phyloP scores from a whole-genome alignment of 2,888 invertebrate species.

The Alcis repandata region DNA sequence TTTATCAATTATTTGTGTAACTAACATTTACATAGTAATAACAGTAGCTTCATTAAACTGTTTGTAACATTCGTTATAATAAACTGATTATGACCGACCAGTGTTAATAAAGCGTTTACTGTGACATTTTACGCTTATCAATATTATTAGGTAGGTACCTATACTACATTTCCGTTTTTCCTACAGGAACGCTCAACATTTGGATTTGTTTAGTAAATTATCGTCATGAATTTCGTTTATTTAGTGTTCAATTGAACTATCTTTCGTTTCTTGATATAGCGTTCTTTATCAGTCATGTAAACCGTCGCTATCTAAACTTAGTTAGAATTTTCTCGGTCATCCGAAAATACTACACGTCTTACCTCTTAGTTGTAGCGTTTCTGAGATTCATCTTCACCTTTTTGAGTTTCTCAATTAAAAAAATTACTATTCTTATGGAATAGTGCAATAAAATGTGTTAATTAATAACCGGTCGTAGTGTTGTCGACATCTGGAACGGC shows the following conservation, averaged over 20 bases:
- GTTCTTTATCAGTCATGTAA: slow-evolving; percentile 57
- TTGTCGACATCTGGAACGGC: slow-evolving; percentile 79
- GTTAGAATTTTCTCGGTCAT: slow-evolving; percentile 56
- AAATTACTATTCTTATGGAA: slow-evolving; percentile 22
- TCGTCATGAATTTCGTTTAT: neutral
- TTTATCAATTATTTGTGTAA: neutral
- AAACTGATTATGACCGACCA: neutral
- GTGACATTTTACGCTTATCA: slow-evolving; percentile 25
- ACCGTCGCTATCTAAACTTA: slow-evolving; percentile 55
- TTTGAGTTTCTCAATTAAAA: slow-evolving; percentile 11
- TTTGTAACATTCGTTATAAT: neutral
- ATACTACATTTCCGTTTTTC: slow-evolving; percentile 58
- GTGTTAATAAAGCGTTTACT: slow-evolving; percentile 14
- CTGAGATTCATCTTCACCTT: slow-evolving; percentile 8
- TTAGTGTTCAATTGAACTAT: slow-evolving; percentile 19
- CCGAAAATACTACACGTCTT: slow-evolving; percentile 51
- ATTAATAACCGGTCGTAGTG: slow-evolving; percentile 70
- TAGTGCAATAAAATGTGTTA: slow-evolving; percentile 52
- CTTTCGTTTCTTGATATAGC: slow-evolving; percentile 38
- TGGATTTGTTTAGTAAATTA: slow-evolving; percentile 5
- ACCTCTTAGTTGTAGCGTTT: slow-evolving; percentile 45
- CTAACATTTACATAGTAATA: neutral
- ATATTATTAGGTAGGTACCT: slow-evolving; percentile 11
- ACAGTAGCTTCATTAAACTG: neutral
- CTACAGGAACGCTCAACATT: slow-evolving; percentile 53